Evolutionary conservation across 2,113 vertebrate genomes (phyloP).

Genomic region (Crypturellus undulatus): DNA sequence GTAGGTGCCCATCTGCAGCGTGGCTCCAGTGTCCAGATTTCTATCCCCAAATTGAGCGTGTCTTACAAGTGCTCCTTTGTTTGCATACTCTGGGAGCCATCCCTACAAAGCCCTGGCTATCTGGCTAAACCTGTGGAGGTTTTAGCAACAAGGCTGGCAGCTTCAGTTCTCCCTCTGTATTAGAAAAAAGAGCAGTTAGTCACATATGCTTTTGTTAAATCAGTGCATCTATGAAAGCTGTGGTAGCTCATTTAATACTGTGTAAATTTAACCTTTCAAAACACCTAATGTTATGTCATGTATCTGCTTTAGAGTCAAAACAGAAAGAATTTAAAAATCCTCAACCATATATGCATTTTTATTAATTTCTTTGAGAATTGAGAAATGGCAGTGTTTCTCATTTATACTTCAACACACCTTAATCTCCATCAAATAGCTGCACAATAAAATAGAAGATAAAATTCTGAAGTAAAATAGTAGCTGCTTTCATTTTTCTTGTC

Average conservation of each 20-base stretch:
- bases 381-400: not conserved
- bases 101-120: not conserved
- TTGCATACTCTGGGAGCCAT: not conserved
- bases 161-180: not conserved
- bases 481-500: not conserved
- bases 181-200: constrained; percentile 2
- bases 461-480: not conserved
- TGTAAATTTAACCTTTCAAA: not conserved
- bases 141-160: not conserved
- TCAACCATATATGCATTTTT: not conserved
- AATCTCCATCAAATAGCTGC: not conserved
- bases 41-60: not conserved
- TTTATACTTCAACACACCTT: not conserved
- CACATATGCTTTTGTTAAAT: constrained; percentile 1
- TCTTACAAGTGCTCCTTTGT: not conserved
- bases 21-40: not conserved
- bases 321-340: not conserved
- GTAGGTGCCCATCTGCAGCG: not conserved
- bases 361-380: not conserved
- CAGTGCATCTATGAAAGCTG: not conserved
- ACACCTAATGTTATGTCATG: not conserved
- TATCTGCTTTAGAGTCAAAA: not conserved
- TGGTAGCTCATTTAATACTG: not conserved
- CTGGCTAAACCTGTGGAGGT: not conserved
- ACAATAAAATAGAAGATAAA: not conserved